Base-by-base conservation (phyloP, 2,888 invertebrate genomes). In the Pseudeuparius sepicola region DNA sequence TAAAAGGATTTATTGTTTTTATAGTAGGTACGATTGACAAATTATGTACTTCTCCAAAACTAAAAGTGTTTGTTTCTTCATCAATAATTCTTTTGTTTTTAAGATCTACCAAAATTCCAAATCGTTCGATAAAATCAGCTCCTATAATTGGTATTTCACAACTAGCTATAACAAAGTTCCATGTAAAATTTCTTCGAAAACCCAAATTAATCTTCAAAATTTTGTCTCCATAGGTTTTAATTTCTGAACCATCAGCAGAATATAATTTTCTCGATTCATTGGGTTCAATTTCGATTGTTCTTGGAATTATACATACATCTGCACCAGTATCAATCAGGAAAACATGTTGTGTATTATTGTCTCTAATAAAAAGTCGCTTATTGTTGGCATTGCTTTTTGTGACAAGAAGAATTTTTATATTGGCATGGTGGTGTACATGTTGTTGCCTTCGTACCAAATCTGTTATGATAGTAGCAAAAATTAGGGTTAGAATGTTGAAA, bases 301-400 rank as follows among this genome's bases (percentile, higher is more conserved):
- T 6, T 20, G 20, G 20, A n/a, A 20, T 7, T 20, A 20, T n/a
- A 20, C 20, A 7, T 20, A 20, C 7, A n/a, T 20, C 20, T 7
- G 20, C 20, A 20, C 20, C 20, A 6, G 20, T 20, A 20, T 20
- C 20, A 6, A 20, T n/a, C n/a, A 20, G n/a, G n/a, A 20, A 20
- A 20, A 7, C 20, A 20, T 7, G 20, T n/a, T 20, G 6, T 20
- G 20, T 7, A 20, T 20, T 20, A 20, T 7, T 7, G 20, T 20
- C 20, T 20, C n/a, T 20, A n/a, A 20, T 20, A n/a, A 20, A 20
- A n/a, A 20, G 20, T 7, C 20, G 20, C 7, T n/a, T 20, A 7
- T n/a, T n/a, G n/a, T n/a, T n/a, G n/a, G n/a, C n/a, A n/a, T n/a
- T n/a, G n/a, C n/a, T n/a, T n/a, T n/a, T n/a, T n/a, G n/a, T n/a